Percentiles rank a stretch among this genome's conserved stretches.
phyloP scores from a whole-genome alignment of 2,888 invertebrate genomes.

The Nesidiocoris tenuis region DNA sequence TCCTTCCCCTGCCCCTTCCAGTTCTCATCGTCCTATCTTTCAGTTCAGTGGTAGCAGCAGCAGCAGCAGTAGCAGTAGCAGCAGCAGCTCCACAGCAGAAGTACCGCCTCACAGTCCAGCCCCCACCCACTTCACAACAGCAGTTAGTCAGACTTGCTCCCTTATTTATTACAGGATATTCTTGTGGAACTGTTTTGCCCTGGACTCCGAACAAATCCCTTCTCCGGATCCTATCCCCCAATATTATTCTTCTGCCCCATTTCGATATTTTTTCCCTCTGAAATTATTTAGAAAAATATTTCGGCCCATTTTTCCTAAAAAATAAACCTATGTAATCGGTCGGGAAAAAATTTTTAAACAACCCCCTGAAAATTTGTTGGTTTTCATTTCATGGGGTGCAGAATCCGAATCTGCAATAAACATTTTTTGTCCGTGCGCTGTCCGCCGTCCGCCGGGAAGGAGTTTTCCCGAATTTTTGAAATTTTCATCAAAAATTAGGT shows the following conservation, averaged over 20 bases:
- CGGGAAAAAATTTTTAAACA: too few species aligned
- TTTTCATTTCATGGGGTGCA: too few species aligned
- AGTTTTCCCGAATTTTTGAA: too few species aligned
- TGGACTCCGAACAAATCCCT: constrained; percentile 22
- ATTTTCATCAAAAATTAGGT: too few species aligned
- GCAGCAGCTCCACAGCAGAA: neutral
- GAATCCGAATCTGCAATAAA: too few species aligned
- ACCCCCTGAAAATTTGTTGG: too few species aligned
- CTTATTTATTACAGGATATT: constrained; percentile 39
- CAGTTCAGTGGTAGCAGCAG: neutral
- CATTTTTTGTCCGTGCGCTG: neutral
- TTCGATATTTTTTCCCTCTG: constrained; percentile 12
- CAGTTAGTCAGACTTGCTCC: constrained; percentile 41
- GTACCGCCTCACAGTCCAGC: neutral
- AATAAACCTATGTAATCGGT: too few species aligned
- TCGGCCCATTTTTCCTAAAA: neutral
- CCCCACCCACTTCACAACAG: constrained; percentile 37
- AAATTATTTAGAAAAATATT: neutral
- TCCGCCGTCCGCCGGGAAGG: too few species aligned
- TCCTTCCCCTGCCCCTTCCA: constrained; percentile 3
- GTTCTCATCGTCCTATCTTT: neutral
- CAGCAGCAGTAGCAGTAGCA: too few species aligned
- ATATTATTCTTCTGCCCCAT: constrained; percentile 28
- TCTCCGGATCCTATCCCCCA: constrained; percentile 5
- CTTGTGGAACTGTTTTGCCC: constrained; percentile 38